These are phyloP conservation scores for Vicugna pacos DNA, from an alignment of 2,113 vertebrate genomes.

Conservation along the genomic window DNA sequence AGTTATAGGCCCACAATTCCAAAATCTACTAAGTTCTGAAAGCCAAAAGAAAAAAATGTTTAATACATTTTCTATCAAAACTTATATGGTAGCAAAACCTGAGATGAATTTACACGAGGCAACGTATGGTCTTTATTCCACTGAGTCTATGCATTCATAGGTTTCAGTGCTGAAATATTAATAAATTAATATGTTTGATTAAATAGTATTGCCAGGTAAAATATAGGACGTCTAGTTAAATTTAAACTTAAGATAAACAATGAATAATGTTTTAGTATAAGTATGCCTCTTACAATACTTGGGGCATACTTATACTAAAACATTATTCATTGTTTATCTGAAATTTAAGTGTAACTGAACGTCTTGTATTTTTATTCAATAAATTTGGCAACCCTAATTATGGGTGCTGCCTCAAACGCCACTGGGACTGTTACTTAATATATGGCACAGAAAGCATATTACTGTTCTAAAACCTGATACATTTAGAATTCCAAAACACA, in stretches of 20 bases:
- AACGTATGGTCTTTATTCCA: slow-evolving; percentile 7
- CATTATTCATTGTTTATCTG: background rate
- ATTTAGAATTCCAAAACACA: slow-evolving; percentile 34
- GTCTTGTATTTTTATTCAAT: slow-evolving; percentile 33
- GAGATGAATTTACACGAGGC: background rate
- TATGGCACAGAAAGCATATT: background rate
- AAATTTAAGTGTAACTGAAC: slow-evolving; percentile 18
- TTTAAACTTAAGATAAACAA: slow-evolving; percentile 28
- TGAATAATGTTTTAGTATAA: background rate
- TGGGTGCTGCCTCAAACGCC: background rate
- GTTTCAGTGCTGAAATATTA: background rate
- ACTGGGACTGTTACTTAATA: slow-evolving; percentile 2
- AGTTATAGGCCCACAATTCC: background rate
- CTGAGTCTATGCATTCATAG: background rate
- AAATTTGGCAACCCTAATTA: slow-evolving; percentile 47
- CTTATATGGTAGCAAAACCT: background rate
- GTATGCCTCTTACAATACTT: background rate
- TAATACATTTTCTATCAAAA: slow-evolving; percentile 17
- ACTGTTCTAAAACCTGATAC: slow-evolving; percentile 1
- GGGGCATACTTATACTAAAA: background rate
- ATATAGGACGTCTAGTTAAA: background rate
- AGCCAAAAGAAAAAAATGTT: background rate
- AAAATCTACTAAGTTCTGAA: slow-evolving; percentile 19
- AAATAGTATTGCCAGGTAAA: background rate
- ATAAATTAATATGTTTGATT: slow-evolving; percentile 11